Evolutionary conservation across 2,888 invertebrate genomes (phyloP).

Genomic region (Halictus ligatus): DNA sequence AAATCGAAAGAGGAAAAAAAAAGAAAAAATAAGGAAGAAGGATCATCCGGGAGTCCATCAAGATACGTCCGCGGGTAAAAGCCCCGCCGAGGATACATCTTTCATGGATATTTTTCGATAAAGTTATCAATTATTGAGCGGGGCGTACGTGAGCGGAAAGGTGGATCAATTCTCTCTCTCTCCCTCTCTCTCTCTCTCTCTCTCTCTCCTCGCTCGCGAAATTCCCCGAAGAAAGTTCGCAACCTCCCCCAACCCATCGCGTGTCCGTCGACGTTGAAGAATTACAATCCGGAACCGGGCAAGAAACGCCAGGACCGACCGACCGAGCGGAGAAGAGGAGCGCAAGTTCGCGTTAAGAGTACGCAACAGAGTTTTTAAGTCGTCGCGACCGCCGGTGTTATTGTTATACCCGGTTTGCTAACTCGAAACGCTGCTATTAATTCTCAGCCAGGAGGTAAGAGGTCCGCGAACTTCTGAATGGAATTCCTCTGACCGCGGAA

Average conservation of each 20-base stretch:
- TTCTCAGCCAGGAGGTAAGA: slow-evolving; percentile 29
- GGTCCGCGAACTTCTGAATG: slow-evolving; percentile 2
- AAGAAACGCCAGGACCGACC: neutral
- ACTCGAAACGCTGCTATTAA: slow-evolving; percentile 62
- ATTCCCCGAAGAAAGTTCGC: slow-evolving; percentile 52
- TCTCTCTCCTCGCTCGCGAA: slow-evolving; percentile 50
- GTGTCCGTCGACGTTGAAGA: slow-evolving; percentile 68
- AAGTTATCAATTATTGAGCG: slow-evolving; percentile 59
- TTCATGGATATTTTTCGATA: slow-evolving; percentile 48
- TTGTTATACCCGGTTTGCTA: slow-evolving; percentile 52
- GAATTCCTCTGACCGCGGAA: slow-evolving; percentile 7
- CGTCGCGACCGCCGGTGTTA: slow-evolving; percentile 32
- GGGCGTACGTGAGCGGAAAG: slow-evolving; percentile 48
- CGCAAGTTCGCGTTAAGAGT: slow-evolving; percentile 59
- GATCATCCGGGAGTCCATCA: neutral
- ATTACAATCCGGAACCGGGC: slow-evolving; percentile 55
- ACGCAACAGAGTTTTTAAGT: slow-evolving; percentile 66
- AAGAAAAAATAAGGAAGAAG: neutral
- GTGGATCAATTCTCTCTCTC: slow-evolving; percentile 9
- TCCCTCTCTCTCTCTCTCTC: too few relatives aligned
- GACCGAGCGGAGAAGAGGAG: neutral
- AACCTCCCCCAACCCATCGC: slow-evolving; percentile 59
- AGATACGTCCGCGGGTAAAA: slow-evolving; percentile 27
- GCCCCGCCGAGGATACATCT: slow-evolving; percentile 26
- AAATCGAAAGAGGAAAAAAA: neutral